phyloP scores from a whole-genome alignment of 2,888 invertebrate species.

The Drosophila gaucha region DNA sequence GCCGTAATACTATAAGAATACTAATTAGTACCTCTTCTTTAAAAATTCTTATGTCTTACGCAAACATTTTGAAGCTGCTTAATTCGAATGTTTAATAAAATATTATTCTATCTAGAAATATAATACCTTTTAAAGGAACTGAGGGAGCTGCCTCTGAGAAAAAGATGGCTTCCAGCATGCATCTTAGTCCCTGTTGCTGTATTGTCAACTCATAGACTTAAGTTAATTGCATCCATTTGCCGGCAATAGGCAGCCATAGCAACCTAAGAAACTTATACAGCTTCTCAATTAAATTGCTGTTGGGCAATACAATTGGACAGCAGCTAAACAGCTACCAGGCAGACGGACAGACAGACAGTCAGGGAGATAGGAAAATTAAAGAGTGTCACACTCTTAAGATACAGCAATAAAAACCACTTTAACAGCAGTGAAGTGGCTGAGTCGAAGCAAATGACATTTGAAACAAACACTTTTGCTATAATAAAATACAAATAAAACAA shows the following conservation, averaged over 20 bases:
- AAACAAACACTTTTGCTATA: slow-evolving; percentile 65
- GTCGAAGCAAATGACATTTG: slow-evolving; percentile 58
- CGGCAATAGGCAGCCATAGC: slow-evolving; percentile 21
- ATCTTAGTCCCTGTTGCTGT: no score
- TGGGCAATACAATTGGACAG: slow-evolving; percentile 18
- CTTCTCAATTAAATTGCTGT: slow-evolving; percentile 54
- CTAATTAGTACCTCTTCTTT: no score
- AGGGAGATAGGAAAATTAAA: slow-evolving; percentile 23
- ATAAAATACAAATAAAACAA: slow-evolving; percentile 69
- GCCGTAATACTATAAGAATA: no score
- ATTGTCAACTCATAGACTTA: not conserved
- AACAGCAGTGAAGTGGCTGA: slow-evolving; percentile 31
- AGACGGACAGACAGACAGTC: not conserved
- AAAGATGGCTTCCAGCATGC: not conserved
- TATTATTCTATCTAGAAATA: no score
- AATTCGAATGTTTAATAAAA: no score
- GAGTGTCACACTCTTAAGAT: slow-evolving; percentile 26
- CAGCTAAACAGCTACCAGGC: not conserved
- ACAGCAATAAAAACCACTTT: slow-evolving; percentile 23
- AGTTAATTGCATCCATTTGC: slow-evolving; percentile 32
- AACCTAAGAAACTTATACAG: slow-evolving; percentile 31
- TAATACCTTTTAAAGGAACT: no score
- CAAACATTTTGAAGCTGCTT: no score
- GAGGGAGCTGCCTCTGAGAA: no score
- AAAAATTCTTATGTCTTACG: no score